Percentiles rank a stretch among this genome's conserved stretches.
These are phyloP conservation scores for Sinonovacula constricta DNA, from an alignment of 1,140 invertebrate genomes.

Conservation along the genomic window DNA sequence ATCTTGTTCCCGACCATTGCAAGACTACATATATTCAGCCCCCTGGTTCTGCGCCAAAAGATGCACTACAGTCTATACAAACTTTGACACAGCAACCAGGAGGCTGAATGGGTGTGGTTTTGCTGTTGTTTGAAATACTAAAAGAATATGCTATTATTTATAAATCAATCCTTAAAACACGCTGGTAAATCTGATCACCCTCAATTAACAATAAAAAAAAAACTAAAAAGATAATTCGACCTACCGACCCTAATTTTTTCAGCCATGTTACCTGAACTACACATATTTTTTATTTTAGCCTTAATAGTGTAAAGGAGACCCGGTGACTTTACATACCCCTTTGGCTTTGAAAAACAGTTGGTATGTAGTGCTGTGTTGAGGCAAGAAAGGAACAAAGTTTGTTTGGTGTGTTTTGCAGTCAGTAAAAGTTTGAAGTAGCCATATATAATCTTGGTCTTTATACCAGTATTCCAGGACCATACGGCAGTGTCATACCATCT, in stretches of 20 bases:
- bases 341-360: slow-evolving; percentile 13
- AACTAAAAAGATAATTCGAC: slow-evolving; percentile 15
- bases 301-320: slow-evolving; percentile 15
- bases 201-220: background rate
- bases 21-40: slow-evolving; percentile 10
- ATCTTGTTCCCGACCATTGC: slow-evolving; percentile 6
- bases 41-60: slow-evolving; percentile 10
- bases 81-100: slow-evolving; percentile 9
- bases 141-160: slow-evolving; percentile 17
- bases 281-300: too few species aligned
- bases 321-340: slow-evolving; percentile 7
- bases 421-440: too few species aligned
- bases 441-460: too few species aligned
- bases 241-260: too few species aligned
- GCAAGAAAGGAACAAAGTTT: too few species aligned
- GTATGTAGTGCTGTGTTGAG: too few species aligned
- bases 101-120: slow-evolving; percentile 17
- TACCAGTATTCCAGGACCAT: too few species aligned
- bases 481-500: too few species aligned
- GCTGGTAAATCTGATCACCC: slow-evolving; percentile 6
- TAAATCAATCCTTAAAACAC: slow-evolving; percentile 17
- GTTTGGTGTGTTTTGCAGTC: too few species aligned
- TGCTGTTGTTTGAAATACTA: slow-evolving; percentile 19
- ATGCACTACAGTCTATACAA: slow-evolving; percentile 19
- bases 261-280: too few species aligned